phyloP scores from a whole-genome alignment of 2,888 invertebrate genomes.

The Nephrotoma guestfalica region DNA sequence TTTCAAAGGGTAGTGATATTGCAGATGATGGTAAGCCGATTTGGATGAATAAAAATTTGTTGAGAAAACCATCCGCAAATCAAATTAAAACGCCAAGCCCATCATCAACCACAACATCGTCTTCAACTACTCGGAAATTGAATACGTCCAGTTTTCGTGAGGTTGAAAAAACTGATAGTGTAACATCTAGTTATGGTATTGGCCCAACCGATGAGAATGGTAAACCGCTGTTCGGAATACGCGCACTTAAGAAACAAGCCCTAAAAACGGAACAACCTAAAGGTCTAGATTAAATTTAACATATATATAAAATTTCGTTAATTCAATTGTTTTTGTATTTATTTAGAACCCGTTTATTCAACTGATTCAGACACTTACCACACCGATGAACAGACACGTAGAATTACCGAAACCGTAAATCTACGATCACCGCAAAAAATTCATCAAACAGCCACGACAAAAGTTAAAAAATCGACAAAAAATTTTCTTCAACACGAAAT shows the following conservation, averaged over 20 bases:
- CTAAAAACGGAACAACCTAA: slow-evolving; percentile 44
- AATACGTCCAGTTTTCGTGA: slow-evolving; percentile 24
- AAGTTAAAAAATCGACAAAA: not conserved
- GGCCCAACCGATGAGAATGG: slow-evolving; percentile 72
- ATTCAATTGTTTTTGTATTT: not conserved
- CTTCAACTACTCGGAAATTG: slow-evolving; percentile 12
- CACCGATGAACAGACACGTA: not conserved
- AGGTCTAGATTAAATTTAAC: slow-evolving; percentile 34
- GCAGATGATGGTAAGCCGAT: slow-evolving; percentile 39
- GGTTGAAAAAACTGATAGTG: slow-evolving; percentile 40
- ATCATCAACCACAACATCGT: slow-evolving; percentile 25
- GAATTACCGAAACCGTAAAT: not conserved
- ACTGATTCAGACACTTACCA: not conserved
- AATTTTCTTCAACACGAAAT: not conserved
- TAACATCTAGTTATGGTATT: slow-evolving; percentile 69
- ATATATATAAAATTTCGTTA: not conserved
- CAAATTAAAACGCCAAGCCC: slow-evolving; percentile 27
- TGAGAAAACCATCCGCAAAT: slow-evolving; percentile 38
- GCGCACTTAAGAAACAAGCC: slow-evolving; percentile 47
- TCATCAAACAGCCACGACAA: not conserved
- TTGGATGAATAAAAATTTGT: slow-evolving; percentile 44
- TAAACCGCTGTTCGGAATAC: slow-evolving; percentile 61
- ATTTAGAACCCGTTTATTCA: not conserved
- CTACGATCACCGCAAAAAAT: not conserved
- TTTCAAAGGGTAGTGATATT: slow-evolving; percentile 12